These are phyloP conservation scores for Limanda limanda DNA, from an alignment of 2,113 vertebrate species.

Conservation along the genomic window DNA sequence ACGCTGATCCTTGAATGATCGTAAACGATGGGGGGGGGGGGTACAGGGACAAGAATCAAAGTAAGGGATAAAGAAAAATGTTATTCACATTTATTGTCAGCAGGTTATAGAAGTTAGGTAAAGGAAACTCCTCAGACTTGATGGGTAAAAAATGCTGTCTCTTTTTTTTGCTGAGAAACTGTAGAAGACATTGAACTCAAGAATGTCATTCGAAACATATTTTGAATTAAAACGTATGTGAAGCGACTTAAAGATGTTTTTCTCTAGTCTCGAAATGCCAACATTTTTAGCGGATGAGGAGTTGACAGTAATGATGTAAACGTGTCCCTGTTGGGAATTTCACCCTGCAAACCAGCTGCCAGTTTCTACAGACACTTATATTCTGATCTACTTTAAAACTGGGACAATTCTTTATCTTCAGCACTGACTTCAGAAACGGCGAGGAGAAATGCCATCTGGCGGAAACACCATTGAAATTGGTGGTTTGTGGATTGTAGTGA, in stretches of 20 bases:
- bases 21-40: conserved; percentile 15
- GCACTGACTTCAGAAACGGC: conserved; percentile 44
- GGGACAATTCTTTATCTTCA: conserved; percentile 59
- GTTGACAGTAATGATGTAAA: conserved; percentile 58
- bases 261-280: conserved; percentile 41
- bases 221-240: conserved; percentile 54
- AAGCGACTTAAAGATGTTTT: conserved; percentile 40
- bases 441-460: conserved; percentile 4
- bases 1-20: conserved; percentile 28
- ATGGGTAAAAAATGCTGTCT: not conserved
- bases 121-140: conserved; percentile 10
- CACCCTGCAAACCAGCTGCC: conserved; percentile 52
- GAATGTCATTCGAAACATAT: conserved; percentile 41
- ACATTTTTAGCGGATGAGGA: conserved; percentile 38
- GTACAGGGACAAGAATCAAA: conserved; percentile 6
- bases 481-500: conserved; percentile 26
- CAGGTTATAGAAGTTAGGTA: conserved; percentile 9
- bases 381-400: conserved; percentile 68
- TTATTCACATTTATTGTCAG: conserved; percentile 41
- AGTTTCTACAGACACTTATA: conserved; percentile 45
- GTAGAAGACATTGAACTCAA: conserved; percentile 45
- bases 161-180: conserved; percentile 36
- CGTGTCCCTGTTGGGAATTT: conserved; percentile 60
- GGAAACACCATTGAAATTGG: conserved; percentile 26
- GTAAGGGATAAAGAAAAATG: conserved; percentile 3